Evolutionary conservation across 2,113 vertebrate species (phyloP).

Genomic region (Chamaea fasciata): DNA sequence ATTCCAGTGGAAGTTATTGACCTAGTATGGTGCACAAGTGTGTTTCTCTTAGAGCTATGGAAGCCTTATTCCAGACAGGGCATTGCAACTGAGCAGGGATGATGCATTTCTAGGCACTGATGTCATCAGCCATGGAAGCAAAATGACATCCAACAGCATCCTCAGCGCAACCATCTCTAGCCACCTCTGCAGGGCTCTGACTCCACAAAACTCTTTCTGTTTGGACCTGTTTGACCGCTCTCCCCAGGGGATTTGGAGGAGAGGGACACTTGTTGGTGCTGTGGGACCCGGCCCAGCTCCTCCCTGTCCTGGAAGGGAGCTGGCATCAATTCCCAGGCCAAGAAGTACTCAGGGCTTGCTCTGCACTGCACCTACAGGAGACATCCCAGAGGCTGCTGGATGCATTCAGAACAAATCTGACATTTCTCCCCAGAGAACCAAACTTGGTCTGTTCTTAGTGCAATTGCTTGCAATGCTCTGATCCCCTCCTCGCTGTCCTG

Average conservation of each 20-base stretch:
- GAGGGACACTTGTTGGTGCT: rapidly evolving
- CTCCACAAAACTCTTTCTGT: rapidly evolving
- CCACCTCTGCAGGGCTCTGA: rapidly evolving
- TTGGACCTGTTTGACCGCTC: rapidly evolving
- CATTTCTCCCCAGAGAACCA: not conserved
- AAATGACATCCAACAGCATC: not conserved
- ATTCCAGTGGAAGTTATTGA: not conserved
- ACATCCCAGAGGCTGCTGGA: not conserved
- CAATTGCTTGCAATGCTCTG: not conserved
- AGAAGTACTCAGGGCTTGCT: not conserved
- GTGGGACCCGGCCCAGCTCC: not conserved
- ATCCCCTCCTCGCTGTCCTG: not conserved
- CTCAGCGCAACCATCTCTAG: not conserved
- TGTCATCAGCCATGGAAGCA: not conserved
- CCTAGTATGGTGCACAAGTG: no score
- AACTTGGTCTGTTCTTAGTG: not conserved
- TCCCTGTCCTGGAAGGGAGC: not conserved
- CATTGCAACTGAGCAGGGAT: not conserved
- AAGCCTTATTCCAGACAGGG: not conserved
- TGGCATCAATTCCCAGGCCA: not conserved
- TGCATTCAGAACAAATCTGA: not conserved
- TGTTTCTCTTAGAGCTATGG: not conserved
- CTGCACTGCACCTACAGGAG: not conserved
- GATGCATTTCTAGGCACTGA: not conserved
- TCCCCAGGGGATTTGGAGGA: not conserved